Percentiles rank a stretch among this genome's conserved stretches.
Evolutionary conservation across 1,140 invertebrate species (phyloP).

Genomic region (Pseudachorutes palmiensis): DNA sequence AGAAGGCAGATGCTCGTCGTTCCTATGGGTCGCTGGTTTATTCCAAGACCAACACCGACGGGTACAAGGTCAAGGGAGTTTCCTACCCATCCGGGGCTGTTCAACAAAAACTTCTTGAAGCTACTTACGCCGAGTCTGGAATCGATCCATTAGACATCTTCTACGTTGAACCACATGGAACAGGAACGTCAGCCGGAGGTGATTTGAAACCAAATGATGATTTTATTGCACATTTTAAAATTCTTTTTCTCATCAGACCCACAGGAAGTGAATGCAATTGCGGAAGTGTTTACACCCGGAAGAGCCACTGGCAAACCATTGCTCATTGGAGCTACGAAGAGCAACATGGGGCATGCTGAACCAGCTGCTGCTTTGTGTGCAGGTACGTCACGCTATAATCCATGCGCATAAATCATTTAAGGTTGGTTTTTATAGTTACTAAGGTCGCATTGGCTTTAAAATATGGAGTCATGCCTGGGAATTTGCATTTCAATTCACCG

Average conservation of each 20-base stretch:
- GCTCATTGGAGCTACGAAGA: constrained; percentile 51
- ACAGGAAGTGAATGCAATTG: constrained; percentile 50
- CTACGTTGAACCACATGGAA: constrained; percentile 55
- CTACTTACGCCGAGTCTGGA: constrained; percentile 48
- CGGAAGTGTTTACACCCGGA: constrained; percentile 40
- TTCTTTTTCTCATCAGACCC: constrained; percentile 33
- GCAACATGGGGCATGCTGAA: constrained; percentile 55
- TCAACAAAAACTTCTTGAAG: constrained; percentile 47
- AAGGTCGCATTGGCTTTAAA: constrained; percentile 4
- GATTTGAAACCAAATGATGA: not conserved
- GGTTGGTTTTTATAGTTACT: too few species aligned
- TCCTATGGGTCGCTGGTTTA: constrained; percentile 44
- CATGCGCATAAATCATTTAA: too few species aligned
- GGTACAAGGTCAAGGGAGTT: constrained; percentile 43
- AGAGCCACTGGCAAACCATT: constrained; percentile 40
- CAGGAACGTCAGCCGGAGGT: constrained; percentile 48
- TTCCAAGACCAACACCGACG: constrained; percentile 53
- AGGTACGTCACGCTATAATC: too few species aligned
- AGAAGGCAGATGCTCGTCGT: constrained; percentile 43
- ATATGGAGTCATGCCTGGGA: constrained; percentile 42
- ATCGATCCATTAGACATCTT: constrained; percentile 46
- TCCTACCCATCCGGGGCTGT: constrained; percentile 45
- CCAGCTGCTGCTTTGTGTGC: constrained; percentile 41
- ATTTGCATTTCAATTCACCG: constrained; percentile 77
- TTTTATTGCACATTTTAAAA: constrained; percentile 32